phyloP scores from a whole-genome alignment of 2,888 invertebrate species.

The Cephus runcator region DNA sequence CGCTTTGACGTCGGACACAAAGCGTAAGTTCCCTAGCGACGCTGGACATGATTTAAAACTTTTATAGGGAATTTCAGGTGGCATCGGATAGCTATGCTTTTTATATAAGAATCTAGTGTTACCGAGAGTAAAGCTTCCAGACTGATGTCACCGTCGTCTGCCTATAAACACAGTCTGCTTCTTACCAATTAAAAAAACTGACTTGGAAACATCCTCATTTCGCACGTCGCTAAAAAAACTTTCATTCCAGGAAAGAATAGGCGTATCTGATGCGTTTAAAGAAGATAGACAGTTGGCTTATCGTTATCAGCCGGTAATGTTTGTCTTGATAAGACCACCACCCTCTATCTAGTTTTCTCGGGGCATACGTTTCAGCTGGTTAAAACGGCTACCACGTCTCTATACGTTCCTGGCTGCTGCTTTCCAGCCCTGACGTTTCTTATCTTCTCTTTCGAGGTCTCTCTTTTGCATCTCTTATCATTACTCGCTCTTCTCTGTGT shows the following conservation, averaged over 20 bases:
- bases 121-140: neutral
- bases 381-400: neutral
- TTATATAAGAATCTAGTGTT: neutral
- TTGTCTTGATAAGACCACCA: neutral
- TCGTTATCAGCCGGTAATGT: neutral
- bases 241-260: neutral
- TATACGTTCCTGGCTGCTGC: neutral
- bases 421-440: neutral
- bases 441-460: neutral
- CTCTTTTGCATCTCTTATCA: neutral
- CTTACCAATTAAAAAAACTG: neutral
- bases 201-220: neutral
- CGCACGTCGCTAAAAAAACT: neutral
- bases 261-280: neutral
- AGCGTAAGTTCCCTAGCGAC: neutral
- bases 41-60: neutral
- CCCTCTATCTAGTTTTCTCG: neutral
- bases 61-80: neutral
- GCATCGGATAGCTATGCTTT: neutral
- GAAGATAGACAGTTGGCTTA: neutral
- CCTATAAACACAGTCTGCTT: neutral
- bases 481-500: neutral
- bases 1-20: neutral
- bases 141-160: neutral
- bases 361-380: neutral